Evolutionary conservation across 2,888 invertebrate genomes (phyloP), one percentile per base, ranked within the genome.

Genomic region (Onthophagus sagittarius): DNA sequence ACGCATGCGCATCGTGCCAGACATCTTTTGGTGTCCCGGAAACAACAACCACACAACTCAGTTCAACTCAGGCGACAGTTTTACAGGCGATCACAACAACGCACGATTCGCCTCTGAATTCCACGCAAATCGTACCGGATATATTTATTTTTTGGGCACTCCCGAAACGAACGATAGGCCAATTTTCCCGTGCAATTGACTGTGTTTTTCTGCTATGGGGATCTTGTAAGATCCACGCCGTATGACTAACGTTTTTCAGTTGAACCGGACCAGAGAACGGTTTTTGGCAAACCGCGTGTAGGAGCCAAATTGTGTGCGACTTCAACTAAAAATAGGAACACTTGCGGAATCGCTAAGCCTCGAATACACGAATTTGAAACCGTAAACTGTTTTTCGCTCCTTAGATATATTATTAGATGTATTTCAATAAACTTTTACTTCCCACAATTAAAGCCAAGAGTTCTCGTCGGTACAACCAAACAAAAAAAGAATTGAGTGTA

Each of bases 1-100:
- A 84, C 90, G 89, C 87, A 87, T 88, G 87, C 90, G 89, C 87
- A 89, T 87, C 79, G 87, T 88, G 14, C 67, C 62, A 7, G 73
- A 73, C 75, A 75, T 75, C 75, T 75, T 75, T 71, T 62, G 15
- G 39, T 15, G 31, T 63, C 14, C 23, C 69, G 33, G 39, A 33
- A 70, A 64, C 62, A 71, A 67, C 65, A 31, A n/a, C n/a, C n/a
- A 13, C 64, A 64, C n/a, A 33, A n/a, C n/a, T n/a, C n/a, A n/a
- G n/a, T n/a, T n/a, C 31, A 71, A 32, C 2, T n/a, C 32, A 64
- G 15, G 15, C 39, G 7, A 11, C 62, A 13, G 62, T 15, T 31
- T 33, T 62, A 14, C 71, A 53, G 15, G 62, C 62, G 62, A 15
- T 6, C 33, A 39, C 64, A 64, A 15, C 71, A 62, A 62, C 14